Evolutionary conservation across 2,888 invertebrate species (phyloP).

Genomic region (Aquatica leii): DNA sequence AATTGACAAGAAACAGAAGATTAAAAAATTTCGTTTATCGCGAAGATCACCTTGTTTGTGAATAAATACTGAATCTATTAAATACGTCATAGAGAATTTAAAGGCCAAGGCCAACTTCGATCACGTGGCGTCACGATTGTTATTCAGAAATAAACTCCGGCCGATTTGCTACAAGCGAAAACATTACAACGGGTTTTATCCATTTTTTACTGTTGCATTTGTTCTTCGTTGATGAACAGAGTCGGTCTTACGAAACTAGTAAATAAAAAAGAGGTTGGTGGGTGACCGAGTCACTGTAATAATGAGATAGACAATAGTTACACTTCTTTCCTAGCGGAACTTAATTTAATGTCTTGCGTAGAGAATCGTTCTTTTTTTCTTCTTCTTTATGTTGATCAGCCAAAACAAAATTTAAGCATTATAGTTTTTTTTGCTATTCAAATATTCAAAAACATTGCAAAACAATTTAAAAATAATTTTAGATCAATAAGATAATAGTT

Average conservation of each 20-base stretch:
- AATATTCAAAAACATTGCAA: too few species aligned
- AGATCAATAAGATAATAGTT: too few species aligned
- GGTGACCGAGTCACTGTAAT: slow-evolving; percentile 35
- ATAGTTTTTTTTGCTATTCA: too few species aligned
- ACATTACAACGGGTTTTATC: slow-evolving; percentile 33
- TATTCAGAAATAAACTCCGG: slow-evolving; percentile 37
- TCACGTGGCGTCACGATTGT: slow-evolving; percentile 44
- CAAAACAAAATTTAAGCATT: too few species aligned
- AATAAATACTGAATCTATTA: slow-evolving; percentile 28
- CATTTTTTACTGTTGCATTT: slow-evolving; percentile 20
- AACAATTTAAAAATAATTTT: too few species aligned
- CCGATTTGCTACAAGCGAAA: slow-evolving; percentile 35
- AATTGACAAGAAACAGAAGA: slow-evolving; percentile 8
- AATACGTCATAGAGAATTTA: slow-evolving; percentile 36
- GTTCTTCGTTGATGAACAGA: slow-evolving; percentile 14
- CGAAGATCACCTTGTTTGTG: slow-evolving; percentile 37
- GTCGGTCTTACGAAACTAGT: slow-evolving; percentile 11
- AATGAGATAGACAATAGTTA: slow-evolving; percentile 4
- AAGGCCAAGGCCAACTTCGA: slow-evolving; percentile 44
- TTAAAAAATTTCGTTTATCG: slow-evolving; percentile 31
- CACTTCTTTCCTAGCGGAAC: too few species aligned
- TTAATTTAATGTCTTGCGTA: too few species aligned
- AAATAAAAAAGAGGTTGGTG: slow-evolving; percentile 30
- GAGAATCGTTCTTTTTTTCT: too few species aligned
- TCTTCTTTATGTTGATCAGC: too few species aligned